Evolutionary conservation across 2,888 invertebrate genomes (phyloP).

Genomic region (Drosophila paramelanica): DNA sequence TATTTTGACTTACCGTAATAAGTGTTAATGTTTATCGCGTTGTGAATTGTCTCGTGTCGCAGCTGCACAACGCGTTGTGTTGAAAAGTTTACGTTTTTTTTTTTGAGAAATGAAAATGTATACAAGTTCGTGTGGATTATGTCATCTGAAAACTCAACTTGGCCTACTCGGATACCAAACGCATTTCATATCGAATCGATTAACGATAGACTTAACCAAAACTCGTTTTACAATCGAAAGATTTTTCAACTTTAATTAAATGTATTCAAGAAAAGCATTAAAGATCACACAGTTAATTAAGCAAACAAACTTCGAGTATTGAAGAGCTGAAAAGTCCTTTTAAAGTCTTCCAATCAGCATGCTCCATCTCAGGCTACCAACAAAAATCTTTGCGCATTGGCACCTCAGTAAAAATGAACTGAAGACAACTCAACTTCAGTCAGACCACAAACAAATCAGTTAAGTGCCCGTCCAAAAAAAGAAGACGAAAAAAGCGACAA

Average conservation of each 20-base stretch:
- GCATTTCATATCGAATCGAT: background rate
- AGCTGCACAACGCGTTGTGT: constrained; percentile 15
- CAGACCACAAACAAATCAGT: constrained; percentile 74
- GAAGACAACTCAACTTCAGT: constrained; percentile 45
- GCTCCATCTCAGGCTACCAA: constrained; percentile 30
- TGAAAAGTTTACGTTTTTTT: constrained; percentile 14
- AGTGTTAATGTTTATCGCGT: background rate
- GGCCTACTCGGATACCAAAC: constrained; percentile 16
- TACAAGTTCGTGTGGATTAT: constrained; percentile 28
- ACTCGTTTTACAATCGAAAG: background rate
- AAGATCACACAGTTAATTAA: constrained; percentile 42
- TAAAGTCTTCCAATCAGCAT: constrained; percentile 38
- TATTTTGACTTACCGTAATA: constrained; percentile 24
- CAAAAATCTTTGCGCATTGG: constrained; percentile 46
- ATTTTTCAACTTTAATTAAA: background rate
- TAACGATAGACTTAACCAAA: background rate
- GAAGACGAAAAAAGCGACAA: constrained; percentile 23
- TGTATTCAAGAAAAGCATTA: background rate
- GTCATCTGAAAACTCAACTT: constrained; percentile 16
- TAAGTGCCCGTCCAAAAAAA: constrained; percentile 55
- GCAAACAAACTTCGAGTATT: constrained; percentile 15
- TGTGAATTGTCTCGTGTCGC: background rate
- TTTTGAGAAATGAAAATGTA: constrained; percentile 20
- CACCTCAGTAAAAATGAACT: constrained; percentile 58
- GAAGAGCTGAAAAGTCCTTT: constrained; percentile 12